A percentile compares a stretch with the other conserved stretches of the same genome.
Evolutionary conservation across 2,797 vertebrate genomes (phyloP).

Genomic region (Typhlichthys eigenmanni): DNA sequence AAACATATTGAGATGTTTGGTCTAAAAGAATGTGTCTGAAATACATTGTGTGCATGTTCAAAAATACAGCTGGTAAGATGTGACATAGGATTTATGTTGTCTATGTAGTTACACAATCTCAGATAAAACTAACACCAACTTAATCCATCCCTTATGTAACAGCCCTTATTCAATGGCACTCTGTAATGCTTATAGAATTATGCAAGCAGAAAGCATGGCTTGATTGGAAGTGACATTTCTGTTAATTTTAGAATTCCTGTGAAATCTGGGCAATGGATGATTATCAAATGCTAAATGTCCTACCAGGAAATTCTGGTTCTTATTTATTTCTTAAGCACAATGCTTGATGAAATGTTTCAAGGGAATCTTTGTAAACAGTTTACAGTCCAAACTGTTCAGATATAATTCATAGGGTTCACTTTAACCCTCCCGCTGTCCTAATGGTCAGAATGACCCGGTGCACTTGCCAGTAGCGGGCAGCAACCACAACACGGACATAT

Average conservation of each 20-base stretch:
- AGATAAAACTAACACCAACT: slow-evolving; percentile 56
- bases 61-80: slow-evolving; percentile 31
- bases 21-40: neutral
- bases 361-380: neutral
- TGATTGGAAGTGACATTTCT: slow-evolving; percentile 46
- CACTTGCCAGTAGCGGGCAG: no score
- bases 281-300: slow-evolving; percentile 14
- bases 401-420: no score
- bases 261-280: slow-evolving; percentile 29
- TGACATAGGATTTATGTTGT: slow-evolving; percentile 55
- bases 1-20: no score
- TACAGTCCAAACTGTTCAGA: no score
- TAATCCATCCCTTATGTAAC: slow-evolving; percentile 68
- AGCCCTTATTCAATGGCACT: slow-evolving; percentile 37
- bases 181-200: slow-evolving; percentile 61
- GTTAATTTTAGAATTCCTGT: slow-evolving; percentile 47
- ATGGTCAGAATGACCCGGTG: no score
- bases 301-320: slow-evolving; percentile 1
- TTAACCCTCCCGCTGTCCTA: no score
- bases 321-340: neutral
- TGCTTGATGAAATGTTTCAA: slow-evolving; percentile 5
- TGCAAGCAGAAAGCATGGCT: slow-evolving; percentile 46
- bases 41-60: neutral
- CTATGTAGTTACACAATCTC: slow-evolving; percentile 63
- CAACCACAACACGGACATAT: no score